Percentiles rank a stretch among this genome's conserved stretches.
These are phyloP conservation scores for Salticus scenicus DNA, from an alignment of 2,888 invertebrate genomes.

Conservation along the genomic window DNA sequence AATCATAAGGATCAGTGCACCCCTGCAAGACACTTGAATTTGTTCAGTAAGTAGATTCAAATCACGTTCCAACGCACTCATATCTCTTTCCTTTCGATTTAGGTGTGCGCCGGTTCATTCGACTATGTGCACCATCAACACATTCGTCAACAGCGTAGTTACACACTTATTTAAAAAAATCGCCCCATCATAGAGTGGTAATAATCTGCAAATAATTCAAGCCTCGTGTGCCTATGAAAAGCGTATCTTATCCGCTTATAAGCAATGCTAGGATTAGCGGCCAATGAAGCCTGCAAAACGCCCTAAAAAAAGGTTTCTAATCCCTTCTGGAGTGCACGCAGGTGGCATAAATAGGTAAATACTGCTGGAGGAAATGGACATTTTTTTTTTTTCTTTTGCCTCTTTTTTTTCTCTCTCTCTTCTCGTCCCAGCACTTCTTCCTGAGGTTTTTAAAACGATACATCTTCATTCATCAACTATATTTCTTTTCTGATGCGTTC, in stretches of 20 bases:
- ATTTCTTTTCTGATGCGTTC: background rate
- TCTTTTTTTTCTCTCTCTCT: slow-evolving; percentile 13
- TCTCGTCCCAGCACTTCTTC: background rate
- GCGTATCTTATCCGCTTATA: slow-evolving; percentile 54
- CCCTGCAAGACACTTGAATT: too few species aligned
- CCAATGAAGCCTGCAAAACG: slow-evolving; percentile 51
- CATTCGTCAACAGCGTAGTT: slow-evolving; percentile 11
- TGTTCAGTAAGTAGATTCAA: too few species aligned
- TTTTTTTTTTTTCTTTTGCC: too few species aligned
- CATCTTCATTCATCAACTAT: slow-evolving; percentile 59
- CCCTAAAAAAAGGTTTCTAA: slow-evolving; percentile 7
- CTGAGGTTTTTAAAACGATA: slow-evolving; percentile 53
- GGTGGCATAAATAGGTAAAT: slow-evolving; percentile 69
- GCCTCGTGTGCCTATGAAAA: slow-evolving; percentile 53
- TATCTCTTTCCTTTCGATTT: too few species aligned
- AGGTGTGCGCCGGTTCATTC: background rate
- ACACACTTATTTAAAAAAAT: background rate
- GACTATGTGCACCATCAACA: background rate
- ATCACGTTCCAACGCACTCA: too few species aligned
- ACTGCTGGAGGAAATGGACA: slow-evolving; percentile 19
- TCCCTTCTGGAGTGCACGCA: slow-evolving; percentile 56
- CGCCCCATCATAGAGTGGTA: slow-evolving; percentile 34
- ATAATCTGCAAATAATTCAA: slow-evolving; percentile 45
- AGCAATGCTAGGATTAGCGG: slow-evolving; percentile 37
- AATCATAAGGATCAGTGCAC: too few species aligned